Conservation (phyloP, 2,888 invertebrate genomes). For the Nephrotoma flavescens region DNA sequence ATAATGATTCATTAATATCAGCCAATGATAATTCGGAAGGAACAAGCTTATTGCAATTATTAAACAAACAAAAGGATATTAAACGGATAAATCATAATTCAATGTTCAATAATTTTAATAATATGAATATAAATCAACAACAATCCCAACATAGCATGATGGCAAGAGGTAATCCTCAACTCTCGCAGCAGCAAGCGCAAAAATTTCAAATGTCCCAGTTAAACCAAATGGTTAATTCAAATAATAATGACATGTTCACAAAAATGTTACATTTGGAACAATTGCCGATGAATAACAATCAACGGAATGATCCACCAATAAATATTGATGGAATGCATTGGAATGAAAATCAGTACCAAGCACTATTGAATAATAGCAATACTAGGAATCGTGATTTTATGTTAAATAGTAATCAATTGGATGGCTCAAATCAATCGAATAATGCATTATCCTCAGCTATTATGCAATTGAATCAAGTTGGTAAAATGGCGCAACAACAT, state of each 20-base stretch:
- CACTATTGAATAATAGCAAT: not conserved
- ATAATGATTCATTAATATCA: not conserved
- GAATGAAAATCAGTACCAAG: not conserved
- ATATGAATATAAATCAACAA: not conserved
- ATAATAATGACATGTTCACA: slow-evolving; percentile 9
- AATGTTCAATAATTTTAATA: slow-evolving; percentile 5
- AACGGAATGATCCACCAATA: not conserved
- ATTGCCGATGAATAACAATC: not conserved
- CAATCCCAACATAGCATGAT: not conserved
- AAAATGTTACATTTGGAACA: slow-evolving; percentile 29
- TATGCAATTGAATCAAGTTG: slow-evolving; percentile 7
- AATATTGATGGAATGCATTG: not conserved
- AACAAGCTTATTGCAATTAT: slow-evolving; percentile 6
- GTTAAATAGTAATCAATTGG: not conserved
- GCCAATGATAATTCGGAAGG: not conserved
- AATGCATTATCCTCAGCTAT: not conserved
- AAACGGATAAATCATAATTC: not conserved
- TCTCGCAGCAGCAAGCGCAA: slow-evolving; percentile 19
- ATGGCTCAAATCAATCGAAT: not conserved
- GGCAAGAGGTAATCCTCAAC: slow-evolving; percentile 8
- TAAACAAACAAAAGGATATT: slow-evolving; percentile 6
- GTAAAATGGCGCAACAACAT: not conserved
- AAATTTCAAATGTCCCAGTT: slow-evolving; percentile 20
- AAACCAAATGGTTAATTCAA: slow-evolving; percentile 13
- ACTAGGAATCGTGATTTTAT: not conserved